Conservation (phyloP, 2,113 vertebrate genomes). For the Aleadryas rufinucha region DNA sequence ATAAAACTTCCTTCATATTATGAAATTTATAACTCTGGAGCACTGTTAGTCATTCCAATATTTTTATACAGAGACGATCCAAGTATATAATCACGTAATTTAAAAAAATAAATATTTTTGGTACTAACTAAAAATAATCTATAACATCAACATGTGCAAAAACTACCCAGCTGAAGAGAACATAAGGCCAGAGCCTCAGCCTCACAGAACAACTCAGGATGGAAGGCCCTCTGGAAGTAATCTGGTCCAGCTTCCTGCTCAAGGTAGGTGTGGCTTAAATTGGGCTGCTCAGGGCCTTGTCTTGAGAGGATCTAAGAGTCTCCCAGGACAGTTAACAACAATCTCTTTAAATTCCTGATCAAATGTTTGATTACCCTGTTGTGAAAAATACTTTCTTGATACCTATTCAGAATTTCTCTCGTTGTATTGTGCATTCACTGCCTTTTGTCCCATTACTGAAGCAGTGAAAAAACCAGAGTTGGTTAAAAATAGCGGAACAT, state of each 20-base stretch:
- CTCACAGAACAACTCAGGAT: not conserved
- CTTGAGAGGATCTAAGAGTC: not conserved
- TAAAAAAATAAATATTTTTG: not conserved
- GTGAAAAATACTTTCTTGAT: not conserved
- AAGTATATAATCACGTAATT: not conserved
- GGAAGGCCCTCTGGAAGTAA: not conserved
- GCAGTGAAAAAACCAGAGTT: not conserved
- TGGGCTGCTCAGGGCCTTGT: not conserved
- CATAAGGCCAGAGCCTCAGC: not conserved
- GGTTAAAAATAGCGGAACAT: not conserved
- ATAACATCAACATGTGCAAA: not conserved
- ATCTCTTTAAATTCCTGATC: not conserved
- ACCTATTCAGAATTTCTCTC: not conserved
- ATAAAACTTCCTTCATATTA: not conserved
- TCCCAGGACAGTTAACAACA: not conserved
- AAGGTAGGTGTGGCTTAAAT: not conserved
- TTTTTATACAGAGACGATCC: not conserved
- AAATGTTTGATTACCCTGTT: not conserved
- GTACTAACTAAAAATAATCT: not conserved
- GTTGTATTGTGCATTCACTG: not conserved
- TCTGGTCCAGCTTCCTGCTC: not conserved
- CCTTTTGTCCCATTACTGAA: not conserved
- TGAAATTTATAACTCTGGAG: not conserved
- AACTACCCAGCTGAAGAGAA: not conserved
- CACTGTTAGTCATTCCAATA: not conserved